phyloP scores from a whole-genome alignment of 2,797 vertebrate genomes.

The Anabas testudineus region DNA sequence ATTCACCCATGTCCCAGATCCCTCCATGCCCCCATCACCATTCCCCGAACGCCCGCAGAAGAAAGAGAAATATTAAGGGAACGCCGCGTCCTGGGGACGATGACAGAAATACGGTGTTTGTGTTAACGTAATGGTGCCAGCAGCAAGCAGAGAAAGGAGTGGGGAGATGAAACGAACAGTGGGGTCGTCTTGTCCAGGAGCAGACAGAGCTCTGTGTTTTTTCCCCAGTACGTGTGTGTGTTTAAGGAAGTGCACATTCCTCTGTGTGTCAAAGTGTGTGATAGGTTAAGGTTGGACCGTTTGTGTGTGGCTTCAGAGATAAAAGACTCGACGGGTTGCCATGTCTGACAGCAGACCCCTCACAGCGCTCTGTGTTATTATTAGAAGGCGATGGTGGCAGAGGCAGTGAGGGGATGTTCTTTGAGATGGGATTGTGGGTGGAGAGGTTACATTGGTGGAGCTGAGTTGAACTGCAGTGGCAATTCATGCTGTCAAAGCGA shows the following conservation, averaged over 20 bases:
- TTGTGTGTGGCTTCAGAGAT: conserved; percentile 64
- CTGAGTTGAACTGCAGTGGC: conserved; percentile 39
- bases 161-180: conserved; percentile 73
- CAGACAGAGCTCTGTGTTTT: conserved; percentile 41
- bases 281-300: conserved; percentile 58
- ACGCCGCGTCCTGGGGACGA: conserved; percentile 67
- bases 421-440: conserved; percentile 63
- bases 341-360: conserved; percentile 76
- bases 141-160: conserved; percentile 69
- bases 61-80: conserved; percentile 72
- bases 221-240: conserved; percentile 11
- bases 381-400: conserved; percentile 63
- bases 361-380: conserved; percentile 63
- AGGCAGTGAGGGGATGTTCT: conserved; percentile 44
- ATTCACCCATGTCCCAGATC: conserved; percentile 82
- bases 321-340: conserved; percentile 75
- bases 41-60: conserved; percentile 66
- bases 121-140: conserved; percentile 74
- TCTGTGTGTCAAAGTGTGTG: conserved; percentile 42
- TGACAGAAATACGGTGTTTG: conserved; percentile 83
- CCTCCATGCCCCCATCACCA: conserved; percentile 60
- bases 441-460: conserved; percentile 56
- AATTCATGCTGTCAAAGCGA: conserved; percentile 25
- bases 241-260: conserved; percentile 42
- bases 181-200: conserved; percentile 61